phyloP scores from a whole-genome alignment of 2,888 invertebrate species.

The Nycteola revayana region DNA sequence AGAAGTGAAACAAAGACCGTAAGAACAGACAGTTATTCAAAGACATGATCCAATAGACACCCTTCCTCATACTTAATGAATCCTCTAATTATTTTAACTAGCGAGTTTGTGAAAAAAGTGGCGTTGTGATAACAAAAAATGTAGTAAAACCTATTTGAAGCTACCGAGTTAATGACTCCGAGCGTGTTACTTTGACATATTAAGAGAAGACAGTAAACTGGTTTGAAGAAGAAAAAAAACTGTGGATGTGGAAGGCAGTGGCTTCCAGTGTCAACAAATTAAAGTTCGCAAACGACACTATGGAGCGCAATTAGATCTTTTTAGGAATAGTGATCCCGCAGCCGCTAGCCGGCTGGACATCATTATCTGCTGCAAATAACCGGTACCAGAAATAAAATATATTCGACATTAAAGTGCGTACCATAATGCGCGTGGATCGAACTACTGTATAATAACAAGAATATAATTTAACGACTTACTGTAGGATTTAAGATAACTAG shows the following conservation, averaged over 20 bases:
- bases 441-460: too few relatives aligned
- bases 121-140: constrained; percentile 42
- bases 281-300: constrained; percentile 60
- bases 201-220: constrained; percentile 67
- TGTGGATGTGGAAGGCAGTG: constrained; percentile 38
- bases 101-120: constrained; percentile 46
- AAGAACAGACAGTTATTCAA: constrained; percentile 17
- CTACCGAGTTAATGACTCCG: constrained; percentile 61
- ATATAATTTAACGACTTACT: too few relatives aligned
- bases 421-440: constrained; percentile 22
- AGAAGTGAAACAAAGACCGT: constrained; percentile 25
- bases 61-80: constrained; percentile 50
- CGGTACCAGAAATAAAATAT: constrained; percentile 23
- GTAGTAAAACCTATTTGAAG: constrained; percentile 49
- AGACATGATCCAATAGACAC: constrained; percentile 42
- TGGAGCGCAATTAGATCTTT: constrained; percentile 57
- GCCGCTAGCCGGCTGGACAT: constrained; percentile 41
- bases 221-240: constrained; percentile 52
- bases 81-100: constrained; percentile 63
- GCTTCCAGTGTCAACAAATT: constrained; percentile 56
- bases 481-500: too few relatives aligned
- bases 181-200: constrained; percentile 73
- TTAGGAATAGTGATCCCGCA: constrained; percentile 35
- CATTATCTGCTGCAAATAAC: constrained; percentile 42
- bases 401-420: constrained; percentile 24